These are phyloP conservation scores for Heliocidaris tuberculata DNA, from an alignment of 35 echinoderm and acorn worm genomes.

Conservation along the genomic window DNA sequence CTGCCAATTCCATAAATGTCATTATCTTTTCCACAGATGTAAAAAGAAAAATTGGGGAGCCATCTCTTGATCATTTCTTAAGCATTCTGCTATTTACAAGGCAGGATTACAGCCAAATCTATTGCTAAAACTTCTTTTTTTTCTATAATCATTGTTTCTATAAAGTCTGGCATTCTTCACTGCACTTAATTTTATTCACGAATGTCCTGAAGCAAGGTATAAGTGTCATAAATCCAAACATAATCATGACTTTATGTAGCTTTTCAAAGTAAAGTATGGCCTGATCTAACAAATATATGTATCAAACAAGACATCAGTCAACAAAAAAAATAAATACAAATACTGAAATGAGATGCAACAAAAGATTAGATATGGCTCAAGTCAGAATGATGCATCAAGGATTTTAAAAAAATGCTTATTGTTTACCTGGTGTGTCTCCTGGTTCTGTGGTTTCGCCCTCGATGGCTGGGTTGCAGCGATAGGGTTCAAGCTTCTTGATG, in stretches of 20 bases:
- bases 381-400: neutral
- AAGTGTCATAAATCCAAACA: neutral
- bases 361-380: neutral
- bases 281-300: neutral
- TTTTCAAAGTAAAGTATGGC: neutral
- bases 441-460: conserved; percentile 48
- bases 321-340: neutral
- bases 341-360: neutral
- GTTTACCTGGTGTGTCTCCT: conserved; percentile 65
- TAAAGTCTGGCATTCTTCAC: neutral
- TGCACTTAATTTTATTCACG: neutral
- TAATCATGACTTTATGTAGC: neutral
- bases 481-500: conserved; percentile 77
- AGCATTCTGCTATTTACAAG: neutral
- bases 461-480: conserved; percentile 59
- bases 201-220: neutral
- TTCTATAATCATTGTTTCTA: neutral
- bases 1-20: neutral
- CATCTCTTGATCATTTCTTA: too few species aligned
- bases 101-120: neutral
- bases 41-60: too few species aligned
- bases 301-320: neutral
- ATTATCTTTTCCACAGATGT: too few species aligned
- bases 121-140: neutral
- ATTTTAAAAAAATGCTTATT: neutral